A percentile compares a stretch with the other conserved stretches of the same genome.
Evolutionary conservation across 2,797 vertebrate genomes (phyloP).

Genomic region (Lagodon rhomboides): DNA sequence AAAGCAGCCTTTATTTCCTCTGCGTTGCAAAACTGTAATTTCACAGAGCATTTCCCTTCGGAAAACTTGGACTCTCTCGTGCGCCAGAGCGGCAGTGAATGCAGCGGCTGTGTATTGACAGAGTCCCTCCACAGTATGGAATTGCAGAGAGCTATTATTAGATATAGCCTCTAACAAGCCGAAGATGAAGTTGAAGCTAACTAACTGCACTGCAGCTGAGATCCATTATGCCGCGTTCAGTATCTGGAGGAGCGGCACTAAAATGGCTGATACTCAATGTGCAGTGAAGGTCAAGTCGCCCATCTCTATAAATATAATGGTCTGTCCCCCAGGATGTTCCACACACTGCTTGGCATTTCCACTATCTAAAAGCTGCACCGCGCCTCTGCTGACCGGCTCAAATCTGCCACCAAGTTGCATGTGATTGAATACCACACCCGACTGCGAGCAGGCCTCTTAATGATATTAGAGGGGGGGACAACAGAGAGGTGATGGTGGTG

Average conservation of each 20-base stretch:
- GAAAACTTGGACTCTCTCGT: conserved; percentile 19
- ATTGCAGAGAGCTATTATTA: conserved; percentile 81
- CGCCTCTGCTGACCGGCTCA: conserved; percentile 71
- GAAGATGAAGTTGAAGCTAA: conserved; percentile 77
- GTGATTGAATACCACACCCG: conserved; percentile 73
- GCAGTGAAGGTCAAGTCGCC: conserved; percentile 87
- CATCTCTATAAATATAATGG: conserved; percentile 87
- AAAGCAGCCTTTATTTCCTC: conserved; percentile 25
- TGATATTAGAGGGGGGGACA: conserved; percentile 52
- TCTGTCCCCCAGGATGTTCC: conserved; percentile 84
- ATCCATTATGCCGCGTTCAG: conserved; percentile 79
- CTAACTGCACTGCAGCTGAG: conserved; percentile 79
- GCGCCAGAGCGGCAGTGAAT: conserved; percentile 39
- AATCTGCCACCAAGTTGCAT: conserved; percentile 71
- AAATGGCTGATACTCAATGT: conserved; percentile 85
- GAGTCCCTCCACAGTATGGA: conserved; percentile 68
- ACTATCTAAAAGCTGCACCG: conserved; percentile 74
- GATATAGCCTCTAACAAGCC: conserved; percentile 71
- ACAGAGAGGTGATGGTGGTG: no score
- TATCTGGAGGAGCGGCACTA: conserved; percentile 76
- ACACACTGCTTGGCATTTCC: conserved; percentile 80
- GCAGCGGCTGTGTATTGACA: conserved; percentile 54
- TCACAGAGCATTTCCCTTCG: conserved; percentile 40
- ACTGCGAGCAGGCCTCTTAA: conserved; percentile 66
- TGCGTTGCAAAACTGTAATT: conserved; percentile 50